A percentile compares a stretch with the other conserved stretches of the same genome.
Conservation (phyloP, 2,888 invertebrate species). For the Oscheius sp. region DNA sequence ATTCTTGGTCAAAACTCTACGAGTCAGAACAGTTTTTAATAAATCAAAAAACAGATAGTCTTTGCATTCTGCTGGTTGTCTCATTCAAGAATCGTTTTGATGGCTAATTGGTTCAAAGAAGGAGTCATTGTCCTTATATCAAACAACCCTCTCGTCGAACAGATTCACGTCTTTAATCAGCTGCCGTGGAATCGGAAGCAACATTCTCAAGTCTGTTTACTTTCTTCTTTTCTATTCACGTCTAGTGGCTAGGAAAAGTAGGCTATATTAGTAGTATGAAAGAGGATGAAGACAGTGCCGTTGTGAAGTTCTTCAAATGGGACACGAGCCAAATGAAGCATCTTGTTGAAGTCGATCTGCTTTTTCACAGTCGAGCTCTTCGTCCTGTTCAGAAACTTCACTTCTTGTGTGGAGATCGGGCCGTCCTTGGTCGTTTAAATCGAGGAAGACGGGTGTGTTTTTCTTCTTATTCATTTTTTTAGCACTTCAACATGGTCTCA, state of each 20-base stretch:
- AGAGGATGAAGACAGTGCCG: constrained; percentile 1
- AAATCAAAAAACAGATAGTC: too few relatives aligned
- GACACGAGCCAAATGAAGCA: not conserved
- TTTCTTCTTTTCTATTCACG: not conserved
- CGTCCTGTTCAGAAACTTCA: not conserved
- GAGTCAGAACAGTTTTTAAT: too few relatives aligned
- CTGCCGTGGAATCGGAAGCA: constrained; percentile 15
- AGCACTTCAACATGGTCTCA: constrained; percentile 10
- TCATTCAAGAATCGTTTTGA: too few relatives aligned
- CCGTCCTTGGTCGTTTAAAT: not conserved
- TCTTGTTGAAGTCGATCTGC: not conserved
- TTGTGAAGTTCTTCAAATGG: constrained; percentile 18
- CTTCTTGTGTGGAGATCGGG: constrained; percentile 18
- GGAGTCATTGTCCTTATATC: not conserved
- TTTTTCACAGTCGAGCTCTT: not conserved
- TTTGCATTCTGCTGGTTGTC: too few relatives aligned
- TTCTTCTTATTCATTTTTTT: not conserved
- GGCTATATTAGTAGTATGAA: not conserved
- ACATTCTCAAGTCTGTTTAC: not conserved
- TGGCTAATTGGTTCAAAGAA: too few relatives aligned
- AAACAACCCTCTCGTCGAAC: not conserved
- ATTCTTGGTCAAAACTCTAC: too few relatives aligned
- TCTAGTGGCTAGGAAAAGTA: constrained; percentile 26
- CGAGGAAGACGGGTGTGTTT: not conserved
- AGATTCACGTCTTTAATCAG: not conserved